Evolutionary conservation across 2,797 vertebrate species (phyloP).

Genomic region (Crax fasciolata): DNA sequence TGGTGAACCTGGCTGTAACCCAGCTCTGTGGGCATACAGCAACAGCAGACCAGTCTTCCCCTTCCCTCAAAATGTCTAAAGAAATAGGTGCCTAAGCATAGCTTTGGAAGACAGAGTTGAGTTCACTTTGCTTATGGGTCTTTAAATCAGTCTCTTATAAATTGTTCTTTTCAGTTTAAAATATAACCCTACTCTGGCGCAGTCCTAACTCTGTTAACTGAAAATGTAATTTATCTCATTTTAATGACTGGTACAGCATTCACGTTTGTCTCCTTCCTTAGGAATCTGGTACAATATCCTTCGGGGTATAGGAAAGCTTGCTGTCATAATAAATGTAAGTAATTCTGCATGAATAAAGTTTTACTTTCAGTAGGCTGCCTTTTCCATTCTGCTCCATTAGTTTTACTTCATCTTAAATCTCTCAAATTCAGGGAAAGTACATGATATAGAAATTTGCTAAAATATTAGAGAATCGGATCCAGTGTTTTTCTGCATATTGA

Average conservation of each 20-base stretch:
- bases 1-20: neutral
- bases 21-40: neutral
- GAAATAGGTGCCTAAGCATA: neutral
- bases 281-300: constrained; percentile 99
- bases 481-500: neutral
- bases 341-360: constrained; percentile 5
- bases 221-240: neutral
- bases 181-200: neutral
- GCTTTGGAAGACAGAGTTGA: neutral
- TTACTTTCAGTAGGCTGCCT: neutral
- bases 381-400: constrained; percentile 34
- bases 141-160: neutral
- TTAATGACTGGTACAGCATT: neutral
- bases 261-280: constrained; percentile 67
- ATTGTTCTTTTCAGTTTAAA: neutral
- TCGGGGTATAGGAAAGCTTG: constrained; percentile 94
- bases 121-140: neutral
- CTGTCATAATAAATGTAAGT: constrained; percentile 98
- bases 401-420: constrained; percentile 29
- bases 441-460: neutral
- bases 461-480: neutral
- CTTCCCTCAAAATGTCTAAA: neutral
- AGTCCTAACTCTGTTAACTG: neutral
- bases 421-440: neutral
- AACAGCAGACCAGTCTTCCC: neutral